These are phyloP conservation scores for Charadrius vociferus DNA, from an alignment of 2,113 vertebrate genomes.

Conservation along the genomic window DNA sequence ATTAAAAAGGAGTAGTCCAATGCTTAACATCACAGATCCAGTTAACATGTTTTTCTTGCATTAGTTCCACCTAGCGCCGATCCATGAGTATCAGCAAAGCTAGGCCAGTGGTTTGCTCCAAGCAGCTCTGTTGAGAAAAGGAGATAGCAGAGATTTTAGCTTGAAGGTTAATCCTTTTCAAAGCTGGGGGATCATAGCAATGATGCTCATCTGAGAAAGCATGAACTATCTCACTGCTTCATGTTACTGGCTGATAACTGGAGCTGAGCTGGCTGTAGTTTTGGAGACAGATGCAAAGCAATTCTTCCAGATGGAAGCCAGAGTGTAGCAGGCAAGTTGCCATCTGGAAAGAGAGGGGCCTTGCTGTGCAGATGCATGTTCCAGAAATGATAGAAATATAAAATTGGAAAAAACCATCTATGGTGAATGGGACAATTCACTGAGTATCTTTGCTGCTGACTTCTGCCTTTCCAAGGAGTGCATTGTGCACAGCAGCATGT, in stretches of 20 bases:
- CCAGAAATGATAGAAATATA: slow-evolving; percentile 28
- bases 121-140: neutral
- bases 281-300: slow-evolving; percentile 46
- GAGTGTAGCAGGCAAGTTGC: slow-evolving; percentile 48
- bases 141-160: neutral
- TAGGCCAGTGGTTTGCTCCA: neutral
- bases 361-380: slow-evolving; percentile 34
- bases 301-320: slow-evolving; percentile 59
- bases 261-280: slow-evolving; percentile 26
- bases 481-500: neutral
- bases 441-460: neutral
- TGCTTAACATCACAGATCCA: neutral
- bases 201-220: neutral
- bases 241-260: slow-evolving; percentile 11
- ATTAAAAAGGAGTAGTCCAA: neutral
- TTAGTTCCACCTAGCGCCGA: neutral
- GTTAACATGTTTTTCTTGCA: neutral
- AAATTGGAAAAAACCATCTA: neutral
- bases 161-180: neutral
- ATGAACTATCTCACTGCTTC: neutral
- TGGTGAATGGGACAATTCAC: neutral
- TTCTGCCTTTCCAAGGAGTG: neutral
- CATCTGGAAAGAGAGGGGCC: slow-evolving; percentile 49
- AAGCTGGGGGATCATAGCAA: neutral
- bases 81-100: neutral